Evolutionary conservation across 1,140 invertebrate species (phyloP), one percentile per base, ranked within the genome.

Genomic region (Goniozus legneri): DNA sequence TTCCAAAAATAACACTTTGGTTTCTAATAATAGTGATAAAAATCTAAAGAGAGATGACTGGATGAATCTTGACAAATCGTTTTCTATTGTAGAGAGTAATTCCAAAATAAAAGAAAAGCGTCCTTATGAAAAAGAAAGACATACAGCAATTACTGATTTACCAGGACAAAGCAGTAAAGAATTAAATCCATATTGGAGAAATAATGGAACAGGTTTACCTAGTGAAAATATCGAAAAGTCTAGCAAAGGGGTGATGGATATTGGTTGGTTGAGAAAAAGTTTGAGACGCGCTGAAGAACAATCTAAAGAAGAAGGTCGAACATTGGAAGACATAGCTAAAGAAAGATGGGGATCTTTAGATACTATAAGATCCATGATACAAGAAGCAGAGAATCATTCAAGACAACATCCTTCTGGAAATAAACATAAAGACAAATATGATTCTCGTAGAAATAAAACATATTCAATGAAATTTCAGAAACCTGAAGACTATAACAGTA

Each of bases 121-220:
- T 30, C 69, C 61, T 14, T 58, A 64, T 47, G 47, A 78, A 43
- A 59, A 78, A 24, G 79, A 82, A 56, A 73, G 77, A 56, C 78
- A 81, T 50, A 75, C 77, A 12, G 83, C 30, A 16, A 59, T 68
- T 21, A 52, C 71, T 20, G 61, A 84, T 57, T 78, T 91, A 80
- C 85, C 86, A 30, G 84, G 85, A 2, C 85, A 84, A 51, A 86
- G 84, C 63, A 68, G 63, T 2, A 77, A 82, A 60, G 93, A 97
- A 77, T 73, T 95, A 35, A 97, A 97, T 80, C 92, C 91, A 1
- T 91, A 93, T 69, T 95, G 92, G 91, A 92, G 91, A 79, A 78
- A 88, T 74, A 90, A 89, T 45, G 92, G 92, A 8, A 83, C 78
- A 35, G 92, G 92, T 12, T 67, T 95, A 42, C 92, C 67, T 38